phyloP scores from a whole-genome alignment of 2,888 invertebrate genomes.

The Tolmerus cingulatus region DNA sequence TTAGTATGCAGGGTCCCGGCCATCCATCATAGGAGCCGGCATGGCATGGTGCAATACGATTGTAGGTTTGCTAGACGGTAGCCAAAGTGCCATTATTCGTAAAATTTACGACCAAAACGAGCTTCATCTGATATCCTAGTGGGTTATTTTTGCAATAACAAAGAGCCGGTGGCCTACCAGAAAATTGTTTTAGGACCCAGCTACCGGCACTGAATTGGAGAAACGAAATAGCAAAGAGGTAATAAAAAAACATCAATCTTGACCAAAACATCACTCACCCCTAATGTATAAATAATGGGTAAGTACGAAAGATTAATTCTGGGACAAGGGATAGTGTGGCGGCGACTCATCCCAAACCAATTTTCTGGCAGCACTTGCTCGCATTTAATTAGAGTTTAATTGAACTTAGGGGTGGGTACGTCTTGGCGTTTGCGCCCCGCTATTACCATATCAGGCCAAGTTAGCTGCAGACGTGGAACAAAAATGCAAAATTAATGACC shows the following conservation, averaged over 20 bases:
- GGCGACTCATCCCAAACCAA: not conserved
- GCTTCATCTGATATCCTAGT: constrained; percentile 28
- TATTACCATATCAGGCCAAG: constrained; percentile 5
- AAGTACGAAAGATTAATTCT: constrained; percentile 30
- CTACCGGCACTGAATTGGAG: not conserved
- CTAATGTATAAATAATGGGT: constrained; percentile 35
- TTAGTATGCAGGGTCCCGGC: constrained; percentile 8
- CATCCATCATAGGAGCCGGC: constrained; percentile 7
- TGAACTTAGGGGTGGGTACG: not conserved
- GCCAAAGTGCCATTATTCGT: constrained; percentile 24
- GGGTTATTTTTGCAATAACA: constrained; percentile 6
- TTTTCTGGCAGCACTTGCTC: constrained; percentile 18
- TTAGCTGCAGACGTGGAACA: not conserved
- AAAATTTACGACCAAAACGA: constrained; percentile 26
- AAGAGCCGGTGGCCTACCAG: not conserved
- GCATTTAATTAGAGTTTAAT: constrained; percentile 35
- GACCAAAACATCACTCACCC: not conserved
- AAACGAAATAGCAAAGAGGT: not conserved
- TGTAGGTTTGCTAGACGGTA: not conserved
- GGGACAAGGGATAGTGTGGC: not conserved
- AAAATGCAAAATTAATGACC: constrained; percentile 32
- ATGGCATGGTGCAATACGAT: constrained; percentile 5
- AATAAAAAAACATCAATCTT: constrained; percentile 6
- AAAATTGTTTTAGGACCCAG: constrained; percentile 27
- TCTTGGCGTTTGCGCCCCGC: not conserved